Evolutionary conservation across 2,113 vertebrate species (phyloP).

Genomic region (Gadus chalcogrammus): DNA sequence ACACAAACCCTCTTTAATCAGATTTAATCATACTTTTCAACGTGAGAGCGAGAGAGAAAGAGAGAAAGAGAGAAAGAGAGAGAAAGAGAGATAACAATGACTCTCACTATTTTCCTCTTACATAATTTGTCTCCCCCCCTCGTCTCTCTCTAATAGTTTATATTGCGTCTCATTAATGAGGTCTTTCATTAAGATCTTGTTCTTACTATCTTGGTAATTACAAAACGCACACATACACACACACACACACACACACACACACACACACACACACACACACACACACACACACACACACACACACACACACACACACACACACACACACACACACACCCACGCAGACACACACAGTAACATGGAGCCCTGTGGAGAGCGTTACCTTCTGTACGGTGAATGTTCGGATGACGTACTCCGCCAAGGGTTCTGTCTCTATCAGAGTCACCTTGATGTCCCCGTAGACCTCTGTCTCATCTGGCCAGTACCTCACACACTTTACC

Average conservation of each 20-base stretch:
- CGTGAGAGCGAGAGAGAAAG: too few relatives aligned
- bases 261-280: conserved; percentile 10
- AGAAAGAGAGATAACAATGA: neutral
- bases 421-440: conserved; percentile 91
- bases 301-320: conserved; percentile 6
- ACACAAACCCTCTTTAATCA: neutral
- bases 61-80: too few relatives aligned
- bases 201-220: conserved; percentile 39
- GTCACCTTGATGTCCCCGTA: conserved; percentile 97
- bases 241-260: conserved; percentile 9
- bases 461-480: conserved; percentile 95
- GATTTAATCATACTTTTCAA: conserved; percentile 5
- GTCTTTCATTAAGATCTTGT: conserved; percentile 45
- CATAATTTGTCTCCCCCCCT: neutral
- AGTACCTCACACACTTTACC: conserved; percentile 97
- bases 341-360: neutral
- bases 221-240: conserved; percentile 13
- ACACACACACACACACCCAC: conserved; percentile 7
- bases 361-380: conserved; percentile 26
- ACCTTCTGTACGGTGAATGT: conserved; percentile 98
- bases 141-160: conserved; percentile 15
- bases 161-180: conserved; percentile 41
- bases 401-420: conserved; percentile 94
- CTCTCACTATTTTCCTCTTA: neutral
- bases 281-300: conserved; percentile 1